Base-by-base conservation (phyloP, 2,113 vertebrate species). In the Centropus unirufus region DNA sequence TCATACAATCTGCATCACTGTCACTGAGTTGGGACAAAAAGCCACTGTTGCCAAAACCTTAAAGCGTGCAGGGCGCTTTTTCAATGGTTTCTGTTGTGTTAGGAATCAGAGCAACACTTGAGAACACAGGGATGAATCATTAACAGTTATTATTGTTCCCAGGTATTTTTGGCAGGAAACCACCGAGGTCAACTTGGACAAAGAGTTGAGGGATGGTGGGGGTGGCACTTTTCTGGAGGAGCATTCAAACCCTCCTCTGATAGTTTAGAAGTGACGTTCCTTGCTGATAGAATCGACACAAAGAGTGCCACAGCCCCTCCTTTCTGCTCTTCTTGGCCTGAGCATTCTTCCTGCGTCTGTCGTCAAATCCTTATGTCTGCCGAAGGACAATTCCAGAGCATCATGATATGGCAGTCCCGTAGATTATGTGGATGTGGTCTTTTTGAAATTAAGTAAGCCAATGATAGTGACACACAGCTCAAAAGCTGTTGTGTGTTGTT, bases 71-170 rank as follows among this genome's bases (percentile, higher is more conserved):
- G 70, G 90, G 83, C 62, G 13, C 44, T 55, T 74, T 61, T 72
- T 51, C 3, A 1, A 64, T 29, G 47, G 55, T 87, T 96, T 72
- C 88, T 83, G 83, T 78, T 83, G 58, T 49, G 63, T 51, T 78
- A 29, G 2, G 90, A 88, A 89, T 87, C 86, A 94, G 92, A 54
- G 76, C 88, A 90, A 80, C 83, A 63, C 82, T 95, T 52, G 85
- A 86, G 88, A 96, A 88, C 69, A 44, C 57, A 34, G 49, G 90
- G 93, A 95, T 97, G 95, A 97, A 96, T 96, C 83, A 96, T 96
- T 96, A 96, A 96, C 96, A 68, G 72, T 90, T 92, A 95, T 97
- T 96, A 95, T 96, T 97, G 94, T 96, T 96, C 85, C 64, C 90
- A 83, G 83, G 88, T 95, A 93, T 93, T 96, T 97, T 86, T 96